Conservation (phyloP, 2,888 invertebrate species). For the Cephus runcator region DNA sequence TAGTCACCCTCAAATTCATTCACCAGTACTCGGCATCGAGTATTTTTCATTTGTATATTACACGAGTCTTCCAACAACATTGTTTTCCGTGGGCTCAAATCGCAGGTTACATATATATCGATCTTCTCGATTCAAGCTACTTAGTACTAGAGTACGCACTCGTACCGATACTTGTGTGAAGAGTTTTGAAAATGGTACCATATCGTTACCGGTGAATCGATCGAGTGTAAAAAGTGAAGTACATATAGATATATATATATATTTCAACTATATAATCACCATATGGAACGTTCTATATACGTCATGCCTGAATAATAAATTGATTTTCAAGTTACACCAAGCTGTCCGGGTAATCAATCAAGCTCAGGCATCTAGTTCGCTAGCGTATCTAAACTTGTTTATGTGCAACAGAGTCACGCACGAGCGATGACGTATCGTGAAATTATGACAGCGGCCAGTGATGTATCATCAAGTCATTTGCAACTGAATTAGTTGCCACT, state of each 20-base stretch:
- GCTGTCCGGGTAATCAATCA: slow-evolving; percentile 39
- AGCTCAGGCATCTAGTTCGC: slow-evolving; percentile 28
- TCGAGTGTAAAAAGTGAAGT: neutral
- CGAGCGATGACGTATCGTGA: slow-evolving; percentile 42
- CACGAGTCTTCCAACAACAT: neutral
- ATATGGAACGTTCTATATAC: neutral
- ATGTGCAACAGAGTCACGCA: slow-evolving; percentile 40
- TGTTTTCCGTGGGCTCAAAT: neutral
- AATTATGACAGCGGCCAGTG: slow-evolving; percentile 30
- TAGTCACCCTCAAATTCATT: neutral
- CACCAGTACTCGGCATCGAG: neutral
- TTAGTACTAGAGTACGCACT: neutral
- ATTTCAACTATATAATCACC: neutral
- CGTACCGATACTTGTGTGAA: neutral
- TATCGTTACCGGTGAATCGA: neutral
- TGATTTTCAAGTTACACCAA: slow-evolving; percentile 33
- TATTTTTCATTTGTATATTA: neutral
- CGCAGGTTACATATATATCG: neutral
- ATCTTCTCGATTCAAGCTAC: neutral
- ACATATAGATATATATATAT: neutral
- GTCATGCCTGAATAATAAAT: slow-evolving; percentile 29
- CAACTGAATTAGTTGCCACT: slow-evolving; percentile 35
- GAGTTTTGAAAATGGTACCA: neutral
- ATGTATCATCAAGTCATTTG: slow-evolving; percentile 38
- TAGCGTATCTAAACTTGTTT: slow-evolving; percentile 37